Base-by-base conservation (phyloP, 2,797 vertebrate genomes). In the Mormyrops attenuatus region DNA sequence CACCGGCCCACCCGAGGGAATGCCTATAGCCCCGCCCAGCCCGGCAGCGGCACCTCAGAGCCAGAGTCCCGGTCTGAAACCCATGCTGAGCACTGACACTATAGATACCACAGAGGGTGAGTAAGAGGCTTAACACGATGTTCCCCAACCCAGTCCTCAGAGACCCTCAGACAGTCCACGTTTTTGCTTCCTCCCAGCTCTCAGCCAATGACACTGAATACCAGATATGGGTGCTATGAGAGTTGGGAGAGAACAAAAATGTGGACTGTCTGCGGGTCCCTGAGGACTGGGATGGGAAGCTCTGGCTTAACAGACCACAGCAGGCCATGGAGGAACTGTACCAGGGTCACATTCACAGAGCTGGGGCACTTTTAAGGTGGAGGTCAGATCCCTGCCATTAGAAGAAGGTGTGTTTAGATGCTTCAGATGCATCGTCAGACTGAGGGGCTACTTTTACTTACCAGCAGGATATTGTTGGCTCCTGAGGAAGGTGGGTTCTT, bases 21-120 rank as follows among this genome's bases (percentile, higher is more conserved):
- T 9, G 69, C 5, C 63, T 60, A 5, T 15, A 66, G 92, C 89
- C 0, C 89, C 0, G 82, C 87, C 0, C 49, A 73, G 92, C 89
- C 0, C 89, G 0, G 86, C 88, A 0, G 89, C 47, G 2, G 92
- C 69, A 0, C 91, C 17, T 0, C 96, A 94, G 90, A 92, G 60
- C 90, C 92, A 92, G 90, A 95, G 93, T 49, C 86, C 90, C 0
- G 92, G 89, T 11, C 92, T 80, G 90, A 88, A 88, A 0, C 90
- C 90, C 3, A 90, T 87, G 49, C 93, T 93, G 1, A 57, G 90
- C 0, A 5, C 90, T 1, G 90, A 94, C 90, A 92, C 89, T 26
- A 60, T 88, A 1, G 38, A 88, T 86, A 89, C 80, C 91, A 90
- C 87, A 3, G 91, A 93, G 89, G 95, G 95, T 95, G 87, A 94